A percentile compares a stretch with the other conserved stretches of the same genome.
phyloP scores from a whole-genome alignment of 2,888 invertebrate species.

The Microctonus brassicae region DNA sequence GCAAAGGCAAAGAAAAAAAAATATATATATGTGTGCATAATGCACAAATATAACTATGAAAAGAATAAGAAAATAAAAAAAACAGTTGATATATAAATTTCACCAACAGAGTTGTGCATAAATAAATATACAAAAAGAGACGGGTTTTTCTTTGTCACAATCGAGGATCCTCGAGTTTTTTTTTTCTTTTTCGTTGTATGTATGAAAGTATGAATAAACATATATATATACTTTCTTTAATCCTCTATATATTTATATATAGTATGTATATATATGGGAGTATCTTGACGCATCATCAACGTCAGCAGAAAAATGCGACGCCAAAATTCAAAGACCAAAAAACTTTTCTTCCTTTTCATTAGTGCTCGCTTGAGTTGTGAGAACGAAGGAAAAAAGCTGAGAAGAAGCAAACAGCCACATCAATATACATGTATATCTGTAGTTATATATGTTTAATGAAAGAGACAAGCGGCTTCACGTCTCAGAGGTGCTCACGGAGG shows the following conservation, averaged over 20 bases:
- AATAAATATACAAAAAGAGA: neutral
- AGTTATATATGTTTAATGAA: neutral
- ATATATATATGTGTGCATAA: neutral
- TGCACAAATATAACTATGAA: constrained; percentile 32
- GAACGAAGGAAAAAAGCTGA: constrained; percentile 29
- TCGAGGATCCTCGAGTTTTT: constrained; percentile 48
- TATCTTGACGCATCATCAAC: neutral
- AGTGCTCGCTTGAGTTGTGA: constrained; percentile 32
- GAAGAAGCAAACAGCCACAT: constrained; percentile 53
- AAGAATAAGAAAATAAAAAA: constrained; percentile 29
- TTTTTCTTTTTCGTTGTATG: neutral
- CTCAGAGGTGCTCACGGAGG: constrained; percentile 40
- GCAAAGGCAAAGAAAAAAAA: neutral
- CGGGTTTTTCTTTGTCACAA: constrained; percentile 46
- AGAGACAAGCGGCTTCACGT: constrained; percentile 10
- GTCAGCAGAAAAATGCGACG: constrained; percentile 24
- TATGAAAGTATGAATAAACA: neutral
- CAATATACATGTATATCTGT: neutral
- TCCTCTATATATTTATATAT: neutral
- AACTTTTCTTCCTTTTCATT: constrained; percentile 46
- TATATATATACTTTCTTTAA: constrained; percentile 9
- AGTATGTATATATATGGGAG: too few species aligned
- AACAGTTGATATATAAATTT: neutral
- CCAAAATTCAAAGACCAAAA: constrained; percentile 40
- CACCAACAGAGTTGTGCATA: constrained; percentile 10